A percentile compares a stretch with the other conserved stretches of the same genome.
These are phyloP conservation scores for Labroides dimidiatus DNA, from an alignment of 2,797 vertebrate genomes.

Conservation along the genomic window DNA sequence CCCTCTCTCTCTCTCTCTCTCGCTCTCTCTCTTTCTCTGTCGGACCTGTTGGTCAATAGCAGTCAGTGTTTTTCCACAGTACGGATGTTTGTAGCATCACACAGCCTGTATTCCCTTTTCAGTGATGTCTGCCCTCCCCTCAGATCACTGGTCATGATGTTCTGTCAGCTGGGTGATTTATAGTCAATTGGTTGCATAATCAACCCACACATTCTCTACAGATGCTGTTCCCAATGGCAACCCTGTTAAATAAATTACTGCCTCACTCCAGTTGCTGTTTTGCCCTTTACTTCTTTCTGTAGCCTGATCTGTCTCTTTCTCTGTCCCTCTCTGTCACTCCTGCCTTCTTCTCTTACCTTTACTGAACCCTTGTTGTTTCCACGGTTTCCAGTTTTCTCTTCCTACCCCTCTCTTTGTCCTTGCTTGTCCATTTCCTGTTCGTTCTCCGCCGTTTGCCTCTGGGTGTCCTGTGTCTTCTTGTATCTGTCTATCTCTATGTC, in stretches of 20 bases:
- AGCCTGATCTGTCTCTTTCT: conserved; percentile 24
- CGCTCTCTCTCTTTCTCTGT: too few relatives aligned
- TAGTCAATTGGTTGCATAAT: conserved; percentile 83
- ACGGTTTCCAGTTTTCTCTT: conserved; percentile 6
- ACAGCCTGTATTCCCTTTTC: conserved; percentile 11
- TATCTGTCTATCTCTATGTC: conserved; percentile 50
- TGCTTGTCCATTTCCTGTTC: conserved; percentile 46
- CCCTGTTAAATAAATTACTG: conserved; percentile 82
- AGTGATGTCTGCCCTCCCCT: conserved; percentile 23
- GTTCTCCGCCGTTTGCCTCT: conserved; percentile 28
- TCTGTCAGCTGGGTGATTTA: conserved; percentile 81
- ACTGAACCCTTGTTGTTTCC: conserved; percentile 42
- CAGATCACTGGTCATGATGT: conserved; percentile 63
- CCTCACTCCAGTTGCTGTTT: conserved; percentile 40
- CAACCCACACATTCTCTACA: conserved; percentile 83
- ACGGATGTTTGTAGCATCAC: background rate
- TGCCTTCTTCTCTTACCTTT: conserved; percentile 24
- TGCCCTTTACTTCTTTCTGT: conserved; percentile 39
- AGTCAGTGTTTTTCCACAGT: conserved; percentile 13
- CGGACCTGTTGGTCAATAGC: background rate
- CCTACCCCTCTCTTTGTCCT: conserved; percentile 34
- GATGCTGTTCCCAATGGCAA: conserved; percentile 81
- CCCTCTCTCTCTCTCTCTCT: background rate
- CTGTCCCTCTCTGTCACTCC: conserved; percentile 26
- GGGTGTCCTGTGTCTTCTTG: conserved; percentile 52